Evolutionary conservation across 2,888 invertebrate species (phyloP).

Genomic region (Coleophora deauratella): DNA sequence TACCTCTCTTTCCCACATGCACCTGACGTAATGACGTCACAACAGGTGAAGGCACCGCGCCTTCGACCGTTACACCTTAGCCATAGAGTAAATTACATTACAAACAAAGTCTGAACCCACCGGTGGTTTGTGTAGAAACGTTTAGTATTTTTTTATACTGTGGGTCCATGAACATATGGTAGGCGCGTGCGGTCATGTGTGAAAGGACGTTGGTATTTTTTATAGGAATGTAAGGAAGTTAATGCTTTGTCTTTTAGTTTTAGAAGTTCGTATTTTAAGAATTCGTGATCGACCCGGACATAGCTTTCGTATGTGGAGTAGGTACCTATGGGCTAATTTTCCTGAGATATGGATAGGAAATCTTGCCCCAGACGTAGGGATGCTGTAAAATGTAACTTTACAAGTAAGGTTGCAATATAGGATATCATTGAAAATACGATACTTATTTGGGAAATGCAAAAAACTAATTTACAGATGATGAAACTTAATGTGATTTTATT

Average conservation of each 20-base stretch:
- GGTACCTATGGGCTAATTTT: no score
- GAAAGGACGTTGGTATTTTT: slow-evolving; percentile 17
- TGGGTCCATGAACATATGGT: slow-evolving; percentile 29
- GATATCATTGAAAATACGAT: no score
- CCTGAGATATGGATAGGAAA: no score
- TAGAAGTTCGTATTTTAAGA: background rate
- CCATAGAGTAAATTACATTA: slow-evolving; percentile 24
- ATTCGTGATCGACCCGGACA: no score
- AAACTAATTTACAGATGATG: no score
- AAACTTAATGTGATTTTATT: no score
- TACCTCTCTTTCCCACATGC: slow-evolving; percentile 8
- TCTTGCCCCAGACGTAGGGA: no score
- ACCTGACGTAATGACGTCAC: slow-evolving; percentile 41
- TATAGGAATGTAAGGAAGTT: background rate
- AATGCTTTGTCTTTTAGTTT: background rate
- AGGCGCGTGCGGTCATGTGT: slow-evolving; percentile 38
- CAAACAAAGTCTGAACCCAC: background rate
- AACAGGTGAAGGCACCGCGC: slow-evolving; percentile 31
- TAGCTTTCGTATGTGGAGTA: no score
- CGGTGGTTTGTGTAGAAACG: background rate
- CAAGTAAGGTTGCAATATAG: no score
- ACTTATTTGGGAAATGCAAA: no score
- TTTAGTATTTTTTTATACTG: slow-evolving; percentile 1
- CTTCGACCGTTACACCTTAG: slow-evolving; percentile 25
- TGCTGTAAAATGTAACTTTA: no score